Evolutionary conservation across 2,113 vertebrate genomes (phyloP), one percentile per base, ranked within the genome.

Genomic region (Poeciliopsis prolifica): DNA sequence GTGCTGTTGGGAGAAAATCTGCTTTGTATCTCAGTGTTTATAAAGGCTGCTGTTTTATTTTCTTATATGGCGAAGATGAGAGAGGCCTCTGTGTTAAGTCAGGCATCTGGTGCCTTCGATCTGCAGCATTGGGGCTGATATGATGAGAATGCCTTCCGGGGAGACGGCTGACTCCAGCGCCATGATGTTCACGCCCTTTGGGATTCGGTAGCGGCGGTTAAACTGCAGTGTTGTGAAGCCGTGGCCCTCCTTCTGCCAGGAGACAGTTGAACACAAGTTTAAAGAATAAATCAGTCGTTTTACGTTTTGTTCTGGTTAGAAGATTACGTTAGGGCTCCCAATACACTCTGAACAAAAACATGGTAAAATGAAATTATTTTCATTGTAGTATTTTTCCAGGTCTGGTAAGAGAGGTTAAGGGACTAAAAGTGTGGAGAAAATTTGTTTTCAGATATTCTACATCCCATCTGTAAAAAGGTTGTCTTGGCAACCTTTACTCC

Each of bases 171-270:
- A 95, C 78, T 91, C 86, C 83, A 95, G 75, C 72, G 94, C 91
- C 92, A 94, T 82, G 72, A 81, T 85, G 71, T 94, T 87, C 62
- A 95, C 94, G 60, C 89, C 92, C 29, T 90, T 92, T 40, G 94
- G 94, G 83, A 95, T 94, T 62, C 93, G 84, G 85, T 93, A 95
- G 61, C 94, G 87, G 0, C 92, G 88, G 75, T 88, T 94, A 82
- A 95, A 95, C 92, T 95, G 93, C 4, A 93, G 76, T 2, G 93
- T 92, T 58, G 93, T 91, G 64, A 91, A 67, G 9, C 94, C 94
- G 7, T 89, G 68, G 58, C 94, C 90, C 7, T 91, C 91, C 90
- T 90, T 86, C 78, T 87, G 69, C 78, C 10, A 77, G 28, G 26
- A 62, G 3, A 65, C n/a, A 70, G 19, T 76, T 5, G 0, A 70